These are phyloP conservation scores for Acholoe squamosa DNA, from an alignment of 2,888 invertebrate species.

Conservation along the genomic window DNA sequence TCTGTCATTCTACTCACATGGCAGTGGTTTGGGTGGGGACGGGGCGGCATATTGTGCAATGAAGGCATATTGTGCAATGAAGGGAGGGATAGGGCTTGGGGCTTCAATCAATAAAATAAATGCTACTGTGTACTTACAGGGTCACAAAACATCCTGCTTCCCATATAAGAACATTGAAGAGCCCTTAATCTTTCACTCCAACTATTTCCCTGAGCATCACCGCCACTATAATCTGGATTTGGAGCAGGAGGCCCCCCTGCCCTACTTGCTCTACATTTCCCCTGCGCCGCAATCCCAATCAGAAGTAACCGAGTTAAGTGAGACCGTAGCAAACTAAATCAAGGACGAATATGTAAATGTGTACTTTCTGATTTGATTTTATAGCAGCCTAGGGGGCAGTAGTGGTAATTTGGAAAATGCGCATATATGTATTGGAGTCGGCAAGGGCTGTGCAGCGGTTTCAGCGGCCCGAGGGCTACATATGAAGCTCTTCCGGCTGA, in stretches of 20 bases:
- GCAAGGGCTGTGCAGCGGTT: background rate
- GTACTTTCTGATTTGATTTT: background rate
- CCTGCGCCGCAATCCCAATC: background rate
- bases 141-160: background rate
- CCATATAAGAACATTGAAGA: background rate
- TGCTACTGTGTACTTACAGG: constrained; percentile 8
- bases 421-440: background rate
- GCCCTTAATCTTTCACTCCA: background rate
- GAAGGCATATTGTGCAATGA: background rate
- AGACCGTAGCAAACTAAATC: background rate
- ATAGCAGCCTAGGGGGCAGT: background rate
- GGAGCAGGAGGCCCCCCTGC: background rate
- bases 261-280: no score
- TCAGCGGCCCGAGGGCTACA: background rate
- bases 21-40: background rate
- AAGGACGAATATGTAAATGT: background rate
- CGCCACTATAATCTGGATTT: background rate
- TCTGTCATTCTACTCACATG: background rate
- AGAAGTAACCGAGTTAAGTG: background rate
- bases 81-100: background rate
- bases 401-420: background rate
- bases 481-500: constrained; percentile 4
- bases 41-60: background rate
- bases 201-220: background rate
- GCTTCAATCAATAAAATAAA: background rate